phyloP scores from a whole-genome alignment of 2,113 vertebrate genomes.

The Acanthochromis polyacanthus region DNA sequence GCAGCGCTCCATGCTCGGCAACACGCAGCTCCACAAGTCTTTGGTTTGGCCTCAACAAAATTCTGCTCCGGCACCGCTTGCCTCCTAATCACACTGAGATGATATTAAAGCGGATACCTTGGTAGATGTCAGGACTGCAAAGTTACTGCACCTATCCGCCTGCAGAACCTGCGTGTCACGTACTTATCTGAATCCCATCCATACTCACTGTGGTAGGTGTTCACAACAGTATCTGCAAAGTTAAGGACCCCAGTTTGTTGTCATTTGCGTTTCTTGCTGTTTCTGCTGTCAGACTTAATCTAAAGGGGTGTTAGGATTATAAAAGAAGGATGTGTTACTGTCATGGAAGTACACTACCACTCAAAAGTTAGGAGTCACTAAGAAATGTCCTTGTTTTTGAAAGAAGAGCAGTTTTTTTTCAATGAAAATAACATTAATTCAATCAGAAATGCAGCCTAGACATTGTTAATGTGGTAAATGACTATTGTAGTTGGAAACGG shows the following conservation, averaged over 20 bases:
- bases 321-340: not conserved
- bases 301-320: not conserved
- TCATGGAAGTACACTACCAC: not conserved
- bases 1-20: conserved; percentile 39
- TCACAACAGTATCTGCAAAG: too few relatives aligned
- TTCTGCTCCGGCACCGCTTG: not conserved
- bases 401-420: too few relatives aligned
- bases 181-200: conserved; percentile 22
- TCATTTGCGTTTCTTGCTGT: not conserved
- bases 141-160: not conserved
- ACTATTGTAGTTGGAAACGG: too few relatives aligned
- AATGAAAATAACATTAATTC: too few relatives aligned
- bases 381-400: too few relatives aligned
- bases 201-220: not conserved
- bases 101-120: conserved; percentile 38
- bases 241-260: not conserved
- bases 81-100: conserved; percentile 3
- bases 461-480: too few relatives aligned
- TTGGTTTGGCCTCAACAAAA: conserved; percentile 46
- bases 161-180: not conserved
- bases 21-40: conserved; percentile 47
- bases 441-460: too few relatives aligned
- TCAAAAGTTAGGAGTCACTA: too few relatives aligned
- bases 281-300: not conserved
- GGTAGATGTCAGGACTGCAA: not conserved